Base-by-base conservation (phyloP, 1,140 invertebrate species). In the Ceratina calcarata region DNA sequence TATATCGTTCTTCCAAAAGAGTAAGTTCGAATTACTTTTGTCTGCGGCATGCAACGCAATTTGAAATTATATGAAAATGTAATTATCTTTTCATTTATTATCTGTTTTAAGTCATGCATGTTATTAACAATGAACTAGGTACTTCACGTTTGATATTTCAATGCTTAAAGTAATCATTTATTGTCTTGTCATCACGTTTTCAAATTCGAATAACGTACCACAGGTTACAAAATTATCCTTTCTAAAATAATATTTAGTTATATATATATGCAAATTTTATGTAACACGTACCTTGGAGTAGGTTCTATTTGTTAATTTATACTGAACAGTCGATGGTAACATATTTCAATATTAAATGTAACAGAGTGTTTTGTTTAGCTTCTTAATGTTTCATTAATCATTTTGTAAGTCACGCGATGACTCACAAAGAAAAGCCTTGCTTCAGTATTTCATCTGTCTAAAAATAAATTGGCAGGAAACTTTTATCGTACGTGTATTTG, bases 1-100 rank as follows among this genome's bases (percentile, higher is more conserved):
- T 92, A 77, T 93, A 90, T 89, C 90, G 90, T 82, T 87, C 89
- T 72, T 88, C 91, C 10, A 90, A 89, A 82, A 87, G 90, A 87
- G 92, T 93, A 87, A 91, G 92, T 86, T 60, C 16, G n/a, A 53
- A 53, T 76, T 49, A n/a, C 61, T 6, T 7, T 16, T 3, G 24
- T 68, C 15, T 53, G 16, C 6, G 22, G 15, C 13, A n/a, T n/a
- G 8, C 16, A 45, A 1, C 10, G 3, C n/a, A n/a, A 51, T 18
- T 18, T 22, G 37, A 57, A 2, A n/a, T 16, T 57, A 18, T 57
- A 57, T 57, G 0, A 57, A 8, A 13, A 57, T 12, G 18, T n/a
- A 57, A 1, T 16, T 0, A n/a, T 57, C 55, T n/a, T 57, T 10
- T 45, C 37, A 45, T 45, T 22, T 32, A 66, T 16, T 60, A 8